Percentiles rank a stretch among this genome's conserved stretches.
These are phyloP conservation scores for Haplotaxodon microlepis DNA, from an alignment of 2,113 vertebrate genomes.

Conservation along the genomic window DNA sequence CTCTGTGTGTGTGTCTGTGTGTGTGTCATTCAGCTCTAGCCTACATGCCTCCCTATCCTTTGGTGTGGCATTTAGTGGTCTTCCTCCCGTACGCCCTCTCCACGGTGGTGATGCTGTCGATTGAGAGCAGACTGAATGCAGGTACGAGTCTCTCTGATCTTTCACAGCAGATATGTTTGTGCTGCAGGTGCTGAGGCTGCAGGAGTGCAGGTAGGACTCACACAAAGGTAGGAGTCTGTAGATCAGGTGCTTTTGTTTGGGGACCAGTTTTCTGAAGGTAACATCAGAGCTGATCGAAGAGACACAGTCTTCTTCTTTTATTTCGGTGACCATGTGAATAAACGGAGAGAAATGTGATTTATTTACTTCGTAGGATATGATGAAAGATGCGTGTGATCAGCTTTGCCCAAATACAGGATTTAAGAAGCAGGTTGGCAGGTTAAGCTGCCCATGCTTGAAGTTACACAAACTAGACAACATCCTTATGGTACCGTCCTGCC, in stretches of 20 bases:
- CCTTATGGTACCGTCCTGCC: neutral
- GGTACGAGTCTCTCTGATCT: neutral
- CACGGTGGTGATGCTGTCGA: neutral
- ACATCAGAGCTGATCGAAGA: accelerated
- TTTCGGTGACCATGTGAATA: accelerated
- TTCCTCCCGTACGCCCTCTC: accelerated
- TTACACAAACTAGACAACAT: neutral
- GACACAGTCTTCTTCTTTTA: neutral
- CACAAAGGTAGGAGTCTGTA: neutral
- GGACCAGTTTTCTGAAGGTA: accelerated
- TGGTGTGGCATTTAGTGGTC: neutral
- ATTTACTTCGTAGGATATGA: neutral
- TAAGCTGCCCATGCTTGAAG: neutral
- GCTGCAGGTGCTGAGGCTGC: neutral
- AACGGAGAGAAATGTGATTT: neutral
- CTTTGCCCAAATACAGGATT: neutral
- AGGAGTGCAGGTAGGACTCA: neutral
- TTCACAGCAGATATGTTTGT: neutral
- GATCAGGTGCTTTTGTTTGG: neutral
- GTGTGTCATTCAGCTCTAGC: neutral
- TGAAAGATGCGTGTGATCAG: neutral
- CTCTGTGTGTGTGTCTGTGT: accelerated
- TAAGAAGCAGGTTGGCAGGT: neutral
- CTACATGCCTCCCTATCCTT: neutral
- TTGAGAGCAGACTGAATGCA: neutral